These are phyloP conservation scores for Vandiemenella viatica DNA, from an alignment of 2,888 invertebrate genomes.

Conservation along the genomic window DNA sequence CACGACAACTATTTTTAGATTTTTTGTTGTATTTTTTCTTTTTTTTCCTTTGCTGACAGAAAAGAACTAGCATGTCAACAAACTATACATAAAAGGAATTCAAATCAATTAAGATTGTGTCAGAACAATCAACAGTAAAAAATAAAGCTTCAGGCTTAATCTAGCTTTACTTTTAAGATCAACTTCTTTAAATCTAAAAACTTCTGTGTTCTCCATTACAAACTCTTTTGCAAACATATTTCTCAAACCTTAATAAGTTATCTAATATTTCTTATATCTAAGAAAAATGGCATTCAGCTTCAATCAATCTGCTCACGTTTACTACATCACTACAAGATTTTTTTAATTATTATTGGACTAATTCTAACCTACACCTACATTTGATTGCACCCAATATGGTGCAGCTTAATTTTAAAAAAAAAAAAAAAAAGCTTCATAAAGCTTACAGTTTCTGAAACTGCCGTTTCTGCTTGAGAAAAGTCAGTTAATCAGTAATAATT, in stretches of 20 bases:
- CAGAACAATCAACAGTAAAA: too few relatives aligned
- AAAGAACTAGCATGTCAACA: neutral
- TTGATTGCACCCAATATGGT: neutral
- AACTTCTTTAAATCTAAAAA: neutral
- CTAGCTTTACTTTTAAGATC: neutral
- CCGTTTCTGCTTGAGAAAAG: neutral
- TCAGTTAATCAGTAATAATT: neutral
- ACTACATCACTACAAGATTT: neutral
- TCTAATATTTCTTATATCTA: neutral
- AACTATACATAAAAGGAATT: neutral
- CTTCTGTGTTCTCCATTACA: neutral
- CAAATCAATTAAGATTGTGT: too few relatives aligned
- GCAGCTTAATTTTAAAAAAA: neutral
- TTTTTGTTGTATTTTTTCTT: neutral
- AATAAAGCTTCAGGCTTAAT: too few relatives aligned
- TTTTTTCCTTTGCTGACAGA: constrained; percentile 4
- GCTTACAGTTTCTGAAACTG: neutral
- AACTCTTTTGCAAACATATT: neutral
- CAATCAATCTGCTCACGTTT: neutral
- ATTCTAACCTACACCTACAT: neutral
- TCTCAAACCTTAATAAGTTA: neutral
- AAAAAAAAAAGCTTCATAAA: neutral
- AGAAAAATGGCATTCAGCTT: neutral
- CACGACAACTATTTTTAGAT: constrained; percentile 11
- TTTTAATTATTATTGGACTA: neutral